A percentile compares a stretch with the other conserved stretches of the same genome.
These are phyloP conservation scores for Melitaea athalia DNA, from an alignment of 2,888 invertebrate genomes.

Conservation along the genomic window DNA sequence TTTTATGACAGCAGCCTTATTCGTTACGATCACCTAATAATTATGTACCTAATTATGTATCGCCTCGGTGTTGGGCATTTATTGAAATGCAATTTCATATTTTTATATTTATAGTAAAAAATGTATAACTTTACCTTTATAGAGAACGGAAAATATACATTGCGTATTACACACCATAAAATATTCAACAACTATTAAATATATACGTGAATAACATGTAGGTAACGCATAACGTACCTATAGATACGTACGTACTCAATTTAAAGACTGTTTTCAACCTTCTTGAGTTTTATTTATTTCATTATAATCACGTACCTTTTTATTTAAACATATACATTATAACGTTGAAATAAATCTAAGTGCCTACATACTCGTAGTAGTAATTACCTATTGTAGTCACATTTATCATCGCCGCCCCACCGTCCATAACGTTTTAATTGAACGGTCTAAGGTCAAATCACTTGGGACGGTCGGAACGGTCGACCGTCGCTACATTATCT, in stretches of 20 bases:
- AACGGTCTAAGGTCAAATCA: constrained; percentile 80
- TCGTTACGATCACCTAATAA: constrained; percentile 14
- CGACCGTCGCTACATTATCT: constrained; percentile 37
- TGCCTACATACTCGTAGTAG: constrained; percentile 16
- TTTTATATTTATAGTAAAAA: constrained; percentile 2
- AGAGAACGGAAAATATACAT: neutral
- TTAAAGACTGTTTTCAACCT: neutral
- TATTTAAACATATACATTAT: neutral
- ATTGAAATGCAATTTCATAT: neutral
- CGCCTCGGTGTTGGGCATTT: constrained; percentile 8
- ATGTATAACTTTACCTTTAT: constrained; percentile 6
- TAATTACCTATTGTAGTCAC: constrained; percentile 43
- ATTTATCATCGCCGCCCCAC: constrained; percentile 52
- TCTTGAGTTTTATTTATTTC: neutral
- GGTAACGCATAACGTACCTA: neutral
- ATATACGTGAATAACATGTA: too few species aligned
- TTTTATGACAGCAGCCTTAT: constrained; percentile 22
- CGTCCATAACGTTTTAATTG: constrained; percentile 74
- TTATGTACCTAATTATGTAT: constrained; percentile 1
- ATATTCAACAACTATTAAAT: neutral
- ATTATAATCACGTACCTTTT: neutral
- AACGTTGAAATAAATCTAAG: constrained; percentile 29
- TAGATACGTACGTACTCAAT: neutral
- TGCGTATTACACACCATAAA: neutral
- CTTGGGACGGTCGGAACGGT: constrained; percentile 54